Evolutionary conservation across 1,140 invertebrate species (phyloP).

Genomic region (Pinna nobilis): DNA sequence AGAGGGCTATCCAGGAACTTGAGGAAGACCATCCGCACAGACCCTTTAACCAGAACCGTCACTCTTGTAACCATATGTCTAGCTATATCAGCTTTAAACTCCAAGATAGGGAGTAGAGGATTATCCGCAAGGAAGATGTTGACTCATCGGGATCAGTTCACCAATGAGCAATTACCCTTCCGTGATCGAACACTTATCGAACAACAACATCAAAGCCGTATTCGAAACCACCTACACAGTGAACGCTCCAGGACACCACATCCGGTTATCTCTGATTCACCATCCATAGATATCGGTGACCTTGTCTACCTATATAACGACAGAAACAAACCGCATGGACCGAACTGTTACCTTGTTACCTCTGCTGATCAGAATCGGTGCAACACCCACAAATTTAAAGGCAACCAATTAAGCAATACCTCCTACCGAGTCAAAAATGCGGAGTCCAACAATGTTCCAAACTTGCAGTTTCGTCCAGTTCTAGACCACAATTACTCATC

Average conservation of each 20-base stretch:
- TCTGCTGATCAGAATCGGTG: no score
- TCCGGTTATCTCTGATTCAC: background rate
- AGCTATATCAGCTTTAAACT: conserved; percentile 22
- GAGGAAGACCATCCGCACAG: conserved; percentile 23
- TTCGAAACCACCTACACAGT: background rate
- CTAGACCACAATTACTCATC: no score
- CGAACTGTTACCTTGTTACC: no score
- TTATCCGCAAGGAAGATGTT: conserved; percentile 37
- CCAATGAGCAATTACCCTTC: conserved; percentile 24
- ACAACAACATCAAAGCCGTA: background rate
- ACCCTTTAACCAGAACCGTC: background rate
- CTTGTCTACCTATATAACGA: conserved; percentile 3
- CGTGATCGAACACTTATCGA: conserved; percentile 1
- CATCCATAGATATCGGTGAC: background rate
- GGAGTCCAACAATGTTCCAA: no score
- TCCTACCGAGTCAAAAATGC: no score
- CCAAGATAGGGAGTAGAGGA: conserved; percentile 10
- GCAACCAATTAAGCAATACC: no score
- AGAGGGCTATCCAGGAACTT: conserved; percentile 38
- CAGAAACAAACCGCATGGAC: conserved; percentile 14
- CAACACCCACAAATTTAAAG: no score
- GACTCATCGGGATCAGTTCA: conserved; percentile 30
- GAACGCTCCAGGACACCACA: background rate
- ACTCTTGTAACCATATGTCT: background rate
- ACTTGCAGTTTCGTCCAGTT: no score